Evolutionary conservation across 2,113 vertebrate species (phyloP).

Genomic region (Xiphorhynchus elegans): DNA sequence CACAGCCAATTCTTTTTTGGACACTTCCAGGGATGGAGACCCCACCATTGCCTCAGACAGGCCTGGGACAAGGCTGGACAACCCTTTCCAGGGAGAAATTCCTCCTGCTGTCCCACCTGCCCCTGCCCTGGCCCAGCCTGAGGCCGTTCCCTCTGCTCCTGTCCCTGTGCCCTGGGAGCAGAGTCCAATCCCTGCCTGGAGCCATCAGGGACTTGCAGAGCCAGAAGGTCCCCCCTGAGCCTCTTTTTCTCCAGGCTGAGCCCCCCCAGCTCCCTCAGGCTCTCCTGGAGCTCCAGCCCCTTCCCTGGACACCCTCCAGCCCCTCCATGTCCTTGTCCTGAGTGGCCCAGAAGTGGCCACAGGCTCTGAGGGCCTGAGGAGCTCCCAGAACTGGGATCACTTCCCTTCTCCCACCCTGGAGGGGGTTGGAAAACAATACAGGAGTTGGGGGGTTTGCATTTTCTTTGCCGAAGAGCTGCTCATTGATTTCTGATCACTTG

Average conservation of each 20-base stretch:
- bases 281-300: neutral
- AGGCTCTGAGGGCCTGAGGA: neutral
- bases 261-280: neutral
- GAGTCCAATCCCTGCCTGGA: neutral
- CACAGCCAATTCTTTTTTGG: rapidly evolving
- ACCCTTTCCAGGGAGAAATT: neutral
- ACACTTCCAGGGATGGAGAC: neutral
- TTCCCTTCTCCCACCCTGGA: no score
- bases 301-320: neutral
- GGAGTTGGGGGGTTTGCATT: no score
- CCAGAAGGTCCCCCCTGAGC: neutral
- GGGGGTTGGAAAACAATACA: no score
- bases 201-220: neutral
- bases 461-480: neutral
- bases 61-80: no score
- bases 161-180: neutral
- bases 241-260: neutral
- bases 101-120: rapidly evolving
- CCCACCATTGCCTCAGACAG: neutral
- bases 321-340: no score
- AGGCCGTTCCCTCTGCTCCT: neutral
- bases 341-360: neutral
- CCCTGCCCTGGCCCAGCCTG: neutral
- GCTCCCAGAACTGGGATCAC: no score
- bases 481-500: neutral